Evolutionary conservation across 2,113 vertebrate genomes (phyloP), one percentile per base, ranked within the genome.

Genomic region (Gnathonemus echidnorhynchus): DNA sequence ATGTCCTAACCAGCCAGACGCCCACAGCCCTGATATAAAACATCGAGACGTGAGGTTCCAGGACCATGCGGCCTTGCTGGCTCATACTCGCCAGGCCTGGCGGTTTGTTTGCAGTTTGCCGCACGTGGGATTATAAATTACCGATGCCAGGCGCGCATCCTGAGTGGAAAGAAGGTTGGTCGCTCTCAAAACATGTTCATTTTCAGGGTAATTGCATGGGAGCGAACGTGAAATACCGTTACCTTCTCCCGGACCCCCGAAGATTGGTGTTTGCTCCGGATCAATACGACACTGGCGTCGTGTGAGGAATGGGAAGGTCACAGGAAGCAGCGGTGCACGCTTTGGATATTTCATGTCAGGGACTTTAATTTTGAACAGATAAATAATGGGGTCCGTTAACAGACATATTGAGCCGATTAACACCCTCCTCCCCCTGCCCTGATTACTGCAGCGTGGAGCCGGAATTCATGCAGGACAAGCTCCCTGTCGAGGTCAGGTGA

Each of bases 301-400:
- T 88, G 87, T 93, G 93, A 94, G 88, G 88, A 92, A 93, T 90
- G 93, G 91, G 94, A 94, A 94, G 94, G 94, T 94, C 93, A 93
- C 77, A 77, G 91, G 89, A 88, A 91, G 92, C 50, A 90, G 92
- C 91, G 92, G 92, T 86, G 91, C 91, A 19, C 90, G 90, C 48
- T 74, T 89, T 52, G 87, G 86, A 88, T 89, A 92, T 91, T 91
- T 93, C 9, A 56, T 91, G 92, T 93, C 92, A 86, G 90, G 42
- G 66, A 91, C 91, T 92, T 93, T 94, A 89, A 94, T 94, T 93
- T 92, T 91, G 46, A 94, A 90, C 90, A 90, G 90, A 91, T 93
- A 93, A 95, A 93, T 93, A 92, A 93, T 91, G 86, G 91, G 56
- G 58, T 88, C 90, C 62, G 89, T 91, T 93, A 92, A 92, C 91